phyloP scores from a whole-genome alignment of 53 echinoderm and acorn worm genomes.

The Luidia sarsii region DNA sequence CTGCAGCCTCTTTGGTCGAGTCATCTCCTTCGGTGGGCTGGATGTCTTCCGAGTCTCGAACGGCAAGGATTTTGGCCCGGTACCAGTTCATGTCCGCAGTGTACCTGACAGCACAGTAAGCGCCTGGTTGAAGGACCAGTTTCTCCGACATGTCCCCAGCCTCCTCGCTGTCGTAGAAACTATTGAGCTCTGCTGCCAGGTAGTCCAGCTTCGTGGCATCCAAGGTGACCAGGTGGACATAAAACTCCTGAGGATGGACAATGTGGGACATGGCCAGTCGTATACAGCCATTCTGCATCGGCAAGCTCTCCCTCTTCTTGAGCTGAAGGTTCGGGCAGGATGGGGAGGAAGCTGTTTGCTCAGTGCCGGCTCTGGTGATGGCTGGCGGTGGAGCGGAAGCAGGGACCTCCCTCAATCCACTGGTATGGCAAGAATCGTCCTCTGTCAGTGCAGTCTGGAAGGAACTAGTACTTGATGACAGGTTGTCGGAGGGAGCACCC shows the following conservation, averaged over 20 bases:
- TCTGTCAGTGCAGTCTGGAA: constrained; percentile 29
- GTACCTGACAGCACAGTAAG: constrained; percentile 69
- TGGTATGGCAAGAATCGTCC: neutral
- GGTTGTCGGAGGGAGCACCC: constrained; percentile 25
- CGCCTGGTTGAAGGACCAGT: constrained; percentile 19
- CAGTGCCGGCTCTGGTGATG: neutral
- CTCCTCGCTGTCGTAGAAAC: constrained; percentile 42
- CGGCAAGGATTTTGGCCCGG: constrained; percentile 63
- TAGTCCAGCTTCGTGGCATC: constrained; percentile 73
- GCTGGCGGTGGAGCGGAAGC: neutral
- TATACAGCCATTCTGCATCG: constrained; percentile 38
- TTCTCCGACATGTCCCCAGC: neutral
- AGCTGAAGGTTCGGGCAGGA: neutral
- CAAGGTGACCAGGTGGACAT: constrained; percentile 69
- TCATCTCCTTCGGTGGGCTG: neutral
- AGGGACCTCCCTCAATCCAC: neutral
- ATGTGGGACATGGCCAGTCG: constrained; percentile 83
- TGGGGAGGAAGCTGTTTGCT: neutral
- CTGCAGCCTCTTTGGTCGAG: neutral
- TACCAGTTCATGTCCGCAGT: constrained; percentile 75
- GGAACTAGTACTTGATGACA: constrained; percentile 28
- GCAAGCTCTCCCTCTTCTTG: constrained; percentile 6
- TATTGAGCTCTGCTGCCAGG: constrained; percentile 67
- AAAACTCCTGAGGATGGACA: constrained; percentile 79
- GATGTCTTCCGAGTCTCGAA: constrained; percentile 14